These are phyloP conservation scores for Lagria hirta DNA, from an alignment of 2,888 invertebrate species.

Conservation along the genomic window DNA sequence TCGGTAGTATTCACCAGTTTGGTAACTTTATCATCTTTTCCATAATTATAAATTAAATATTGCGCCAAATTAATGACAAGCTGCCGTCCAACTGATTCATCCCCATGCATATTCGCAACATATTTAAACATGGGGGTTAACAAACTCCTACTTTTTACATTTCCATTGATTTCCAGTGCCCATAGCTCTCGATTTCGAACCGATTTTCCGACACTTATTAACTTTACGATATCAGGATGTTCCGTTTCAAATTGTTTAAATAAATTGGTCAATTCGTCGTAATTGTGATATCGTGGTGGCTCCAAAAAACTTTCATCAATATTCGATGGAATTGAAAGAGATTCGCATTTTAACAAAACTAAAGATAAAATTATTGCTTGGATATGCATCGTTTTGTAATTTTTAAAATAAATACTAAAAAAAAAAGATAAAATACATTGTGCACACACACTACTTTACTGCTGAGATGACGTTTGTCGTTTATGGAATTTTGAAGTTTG, in stretches of 20 bases:
- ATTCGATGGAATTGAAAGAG: conserved; percentile 5
- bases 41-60: conserved; percentile 78
- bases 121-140: conserved; percentile 89
- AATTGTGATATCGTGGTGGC: conserved; percentile 66
- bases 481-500: too few relatives aligned
- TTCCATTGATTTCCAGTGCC: conserved; percentile 78
- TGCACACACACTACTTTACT: too few relatives aligned
- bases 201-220: conserved; percentile 81
- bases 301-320: conserved; percentile 60
- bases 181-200: conserved; percentile 78
- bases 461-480: too few relatives aligned
- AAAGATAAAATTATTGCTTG: conserved; percentile 13
- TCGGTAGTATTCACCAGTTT: conserved; percentile 82
- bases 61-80: conserved; percentile 80
- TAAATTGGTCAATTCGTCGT: conserved; percentile 68
- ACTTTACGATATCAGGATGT: conserved; percentile 70
- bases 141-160: conserved; percentile 61
- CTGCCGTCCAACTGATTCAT: conserved; percentile 87
- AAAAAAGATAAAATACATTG: too few relatives aligned
- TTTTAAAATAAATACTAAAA: too few relatives aligned
- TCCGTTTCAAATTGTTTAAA: conserved; percentile 63
- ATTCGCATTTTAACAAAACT: conserved; percentile 13
- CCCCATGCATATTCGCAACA: conserved; percentile 96
- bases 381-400: conserved; percentile 5
- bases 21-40: conserved; percentile 68